Conservation (phyloP, 2,797 vertebrate species). For the Tolypeutes matacus region DNA sequence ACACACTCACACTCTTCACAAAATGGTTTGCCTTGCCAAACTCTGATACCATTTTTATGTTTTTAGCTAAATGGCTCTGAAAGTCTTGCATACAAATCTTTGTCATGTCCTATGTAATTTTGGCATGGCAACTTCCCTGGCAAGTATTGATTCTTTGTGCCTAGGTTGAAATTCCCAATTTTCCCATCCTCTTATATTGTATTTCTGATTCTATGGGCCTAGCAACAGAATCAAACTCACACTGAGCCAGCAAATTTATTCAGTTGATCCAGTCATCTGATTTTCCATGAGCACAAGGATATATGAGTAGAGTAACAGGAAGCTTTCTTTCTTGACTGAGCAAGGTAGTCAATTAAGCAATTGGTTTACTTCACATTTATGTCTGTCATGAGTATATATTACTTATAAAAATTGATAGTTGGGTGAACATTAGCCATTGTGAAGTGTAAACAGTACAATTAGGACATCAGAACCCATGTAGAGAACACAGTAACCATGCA, state of each 20-base stretch:
- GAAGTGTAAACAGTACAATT: background rate
- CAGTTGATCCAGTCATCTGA: background rate
- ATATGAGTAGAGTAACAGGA: background rate
- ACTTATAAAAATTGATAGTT: background rate
- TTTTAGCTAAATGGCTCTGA: background rate
- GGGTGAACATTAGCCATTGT: background rate
- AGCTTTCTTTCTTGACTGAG: background rate
- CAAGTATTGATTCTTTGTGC: constrained; percentile 2
- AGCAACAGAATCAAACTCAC: background rate
- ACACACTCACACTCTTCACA: background rate
- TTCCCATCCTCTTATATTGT: constrained; percentile 46
- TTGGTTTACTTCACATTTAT: background rate
- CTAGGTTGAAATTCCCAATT: constrained; percentile 59
- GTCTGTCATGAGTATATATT: background rate
- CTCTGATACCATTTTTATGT: background rate
- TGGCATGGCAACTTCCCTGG: background rate
- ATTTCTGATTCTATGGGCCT: constrained; percentile 6
- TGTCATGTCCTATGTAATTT: constrained; percentile 38
- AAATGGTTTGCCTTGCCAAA: background rate
- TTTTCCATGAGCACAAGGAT: background rate
- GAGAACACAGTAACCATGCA: background rate
- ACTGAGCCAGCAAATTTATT: background rate
- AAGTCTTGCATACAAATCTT: background rate
- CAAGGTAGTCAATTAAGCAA: background rate
- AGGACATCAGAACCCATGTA: background rate